Conservation (phyloP, 1,140 invertebrate species). For the Aphis gossypii region DNA sequence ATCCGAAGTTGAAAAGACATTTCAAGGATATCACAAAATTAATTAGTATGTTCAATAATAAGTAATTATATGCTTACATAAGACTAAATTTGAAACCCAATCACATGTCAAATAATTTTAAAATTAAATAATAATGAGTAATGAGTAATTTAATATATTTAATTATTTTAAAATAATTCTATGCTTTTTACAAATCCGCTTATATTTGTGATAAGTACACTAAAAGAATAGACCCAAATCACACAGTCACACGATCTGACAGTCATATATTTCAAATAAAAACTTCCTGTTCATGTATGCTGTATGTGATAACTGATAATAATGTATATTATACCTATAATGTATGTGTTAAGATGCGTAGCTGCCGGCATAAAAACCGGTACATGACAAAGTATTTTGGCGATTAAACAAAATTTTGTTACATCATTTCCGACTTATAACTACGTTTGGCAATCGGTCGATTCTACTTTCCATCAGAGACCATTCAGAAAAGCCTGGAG, state of each 20-base stretch:
- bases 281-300: slow-evolving; percentile 25
- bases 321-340: not conserved
- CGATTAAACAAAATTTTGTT: slow-evolving; percentile 11
- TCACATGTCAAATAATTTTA: not conserved
- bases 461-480: slow-evolving; percentile 15
- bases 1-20: not conserved
- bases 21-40: slow-evolving; percentile 23
- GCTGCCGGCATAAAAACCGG: slow-evolving; percentile 40
- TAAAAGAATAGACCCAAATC: not conserved
- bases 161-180: not conserved
- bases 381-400: slow-evolving; percentile 30
- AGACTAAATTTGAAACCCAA: not conserved
- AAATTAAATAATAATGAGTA: slow-evolving; percentile 5
- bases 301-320: slow-evolving; percentile 24
- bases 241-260: not conserved
- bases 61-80: slow-evolving; percentile 1
- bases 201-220: not conserved
- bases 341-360: not conserved
- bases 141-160: slow-evolving; percentile 26
- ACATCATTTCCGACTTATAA: slow-evolving; percentile 35
- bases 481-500: not conserved
- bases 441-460: not conserved
- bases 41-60: not conserved
- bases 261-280: slow-evolving; percentile 27
- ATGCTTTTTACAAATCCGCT: not conserved